Evolutionary conservation across 2,113 vertebrate genomes (phyloP), one percentile per base, ranked within the genome.

Genomic region (Hoplias malabaricus): DNA sequence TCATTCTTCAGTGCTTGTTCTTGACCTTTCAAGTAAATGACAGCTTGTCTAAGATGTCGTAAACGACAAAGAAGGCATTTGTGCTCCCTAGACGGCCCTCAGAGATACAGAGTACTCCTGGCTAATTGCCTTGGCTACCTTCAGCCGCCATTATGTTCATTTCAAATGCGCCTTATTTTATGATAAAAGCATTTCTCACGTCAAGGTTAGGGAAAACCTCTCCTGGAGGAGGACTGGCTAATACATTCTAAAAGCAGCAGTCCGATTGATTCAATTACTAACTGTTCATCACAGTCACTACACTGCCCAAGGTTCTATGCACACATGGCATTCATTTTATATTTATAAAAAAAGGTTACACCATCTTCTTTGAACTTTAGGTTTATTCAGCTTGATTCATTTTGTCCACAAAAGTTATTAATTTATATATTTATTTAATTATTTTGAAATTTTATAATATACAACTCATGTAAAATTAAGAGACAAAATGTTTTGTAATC

Each of bases 131-230:
- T 42, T 43, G 38, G 69, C 69, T 23, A 40, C 70, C n/a, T 66
- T 46, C 40, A 11, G 21, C 25, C 40, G 23, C 56, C 61, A 80
- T 71, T 57, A 40, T 57, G 38, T 74, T 61, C 61, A 14, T 73
- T 65, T 69, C 65, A 74, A 21, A 48, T 53, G 38, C 33, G 8
- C 61, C 50, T 34, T 68, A 69, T 75, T n/a, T 40, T 62, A 29
- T 36, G 54, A 42, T 69, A 69, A 82, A 82, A 69, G 31, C 21
- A 46, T 48, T 73, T 77, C 69, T 72, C 46, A 29, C 42, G 56
- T 69, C 56, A 66, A 66, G 46, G 73, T 79, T 69, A 56, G 14
- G 21, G n/a, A 13, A 54, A 77, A 54, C 29, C 10, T 23, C 62
- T 68, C 54, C 70, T 38, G 23, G 10, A 57, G 38, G 38, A 69